Evolutionary conservation across 2,888 invertebrate species (phyloP).

Genomic region (Acleris emargana): DNA sequence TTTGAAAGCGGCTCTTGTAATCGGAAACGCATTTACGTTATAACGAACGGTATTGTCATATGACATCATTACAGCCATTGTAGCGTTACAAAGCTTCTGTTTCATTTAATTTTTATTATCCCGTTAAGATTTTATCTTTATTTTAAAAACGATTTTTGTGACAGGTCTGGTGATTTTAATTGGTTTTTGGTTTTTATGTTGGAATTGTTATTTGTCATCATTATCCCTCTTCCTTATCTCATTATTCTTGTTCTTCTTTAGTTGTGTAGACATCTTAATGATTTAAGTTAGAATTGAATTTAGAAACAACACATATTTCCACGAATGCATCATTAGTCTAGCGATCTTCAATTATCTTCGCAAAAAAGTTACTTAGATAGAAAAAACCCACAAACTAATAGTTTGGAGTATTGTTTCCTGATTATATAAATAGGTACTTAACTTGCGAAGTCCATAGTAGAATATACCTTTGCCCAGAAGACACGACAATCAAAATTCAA

Average conservation of each 20-base stretch:
- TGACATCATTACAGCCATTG: constrained; percentile 18
- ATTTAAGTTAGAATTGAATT: not conserved
- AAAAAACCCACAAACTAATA: constrained; percentile 1
- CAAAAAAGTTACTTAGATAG: not conserved
- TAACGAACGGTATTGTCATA: constrained; percentile 36
- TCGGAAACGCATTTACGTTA: constrained; percentile 37
- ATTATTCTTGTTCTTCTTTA: too few species aligned
- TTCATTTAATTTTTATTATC: constrained; percentile 3
- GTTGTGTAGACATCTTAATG: too few species aligned
- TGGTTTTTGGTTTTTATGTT: too few species aligned
- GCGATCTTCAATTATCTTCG: constrained; percentile 1
- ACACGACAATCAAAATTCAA: too few species aligned
- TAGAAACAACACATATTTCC: not conserved
- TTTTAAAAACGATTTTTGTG: too few species aligned
- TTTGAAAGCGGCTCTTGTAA: constrained; percentile 37
- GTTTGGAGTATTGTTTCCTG: not conserved
- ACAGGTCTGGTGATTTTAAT: too few species aligned
- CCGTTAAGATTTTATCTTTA: too few species aligned
- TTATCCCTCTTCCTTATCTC: too few species aligned
- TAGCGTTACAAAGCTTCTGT: not conserved
- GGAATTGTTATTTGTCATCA: too few species aligned
- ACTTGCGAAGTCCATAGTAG: too few species aligned
- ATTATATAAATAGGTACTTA: not conserved
- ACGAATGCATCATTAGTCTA: not conserved
- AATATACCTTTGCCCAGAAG: too few species aligned